Percentiles rank a stretch among this genome's conserved stretches.
Evolutionary conservation across 2,888 invertebrate genomes (phyloP).

Genomic region (Synergus laeviventris): DNA sequence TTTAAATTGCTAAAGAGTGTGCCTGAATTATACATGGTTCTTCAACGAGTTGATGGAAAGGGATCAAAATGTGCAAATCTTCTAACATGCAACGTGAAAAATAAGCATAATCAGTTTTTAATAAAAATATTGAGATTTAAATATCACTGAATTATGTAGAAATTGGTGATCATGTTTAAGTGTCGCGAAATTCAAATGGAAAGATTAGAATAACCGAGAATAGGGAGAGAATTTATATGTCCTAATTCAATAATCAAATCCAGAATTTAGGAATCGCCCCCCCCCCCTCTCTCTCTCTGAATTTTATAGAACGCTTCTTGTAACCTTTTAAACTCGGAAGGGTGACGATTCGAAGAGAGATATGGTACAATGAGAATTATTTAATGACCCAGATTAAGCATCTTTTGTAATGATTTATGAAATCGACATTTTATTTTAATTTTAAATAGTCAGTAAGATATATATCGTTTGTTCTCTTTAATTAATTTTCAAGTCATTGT

Average conservation of each 20-base stretch:
- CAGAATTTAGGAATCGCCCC: too few species aligned
- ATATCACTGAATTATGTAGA: background rate
- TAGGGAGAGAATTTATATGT: too few species aligned
- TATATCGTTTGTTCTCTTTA: too few species aligned
- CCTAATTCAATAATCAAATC: too few species aligned
- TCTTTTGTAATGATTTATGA: background rate
- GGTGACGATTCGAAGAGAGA: background rate
- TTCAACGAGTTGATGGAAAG: background rate
- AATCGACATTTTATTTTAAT: background rate
- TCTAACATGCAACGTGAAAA: background rate
- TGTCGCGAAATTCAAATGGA: background rate
- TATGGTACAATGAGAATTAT: too few species aligned
- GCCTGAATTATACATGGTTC: background rate
- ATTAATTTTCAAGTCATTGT: too few species aligned
- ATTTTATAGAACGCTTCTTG: background rate
- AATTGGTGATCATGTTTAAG: background rate
- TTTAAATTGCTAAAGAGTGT: conserved; percentile 4
- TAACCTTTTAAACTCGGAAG: background rate
- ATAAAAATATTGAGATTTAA: background rate
- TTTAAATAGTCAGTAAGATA: too few species aligned
- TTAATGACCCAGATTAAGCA: too few species aligned
- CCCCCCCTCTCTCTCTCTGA: background rate
- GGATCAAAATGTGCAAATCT: background rate
- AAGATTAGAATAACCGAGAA: too few species aligned
- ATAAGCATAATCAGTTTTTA: background rate